Evolutionary conservation across 1,140 invertebrate genomes (phyloP).

Genomic region (Dinothrombium tinctorium): DNA sequence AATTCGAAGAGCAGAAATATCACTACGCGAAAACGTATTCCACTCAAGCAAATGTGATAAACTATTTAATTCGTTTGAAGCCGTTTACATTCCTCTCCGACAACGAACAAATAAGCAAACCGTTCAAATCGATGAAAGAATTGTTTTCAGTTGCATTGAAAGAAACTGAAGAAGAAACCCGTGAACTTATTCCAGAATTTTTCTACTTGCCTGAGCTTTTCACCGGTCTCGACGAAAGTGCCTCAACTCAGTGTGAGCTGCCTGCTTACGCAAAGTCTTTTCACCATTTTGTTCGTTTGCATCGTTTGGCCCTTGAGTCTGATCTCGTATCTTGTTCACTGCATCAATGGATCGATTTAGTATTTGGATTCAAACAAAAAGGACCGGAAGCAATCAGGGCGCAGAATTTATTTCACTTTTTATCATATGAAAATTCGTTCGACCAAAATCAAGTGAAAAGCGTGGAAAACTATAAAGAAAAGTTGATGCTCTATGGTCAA

Average conservation of each 20-base stretch:
- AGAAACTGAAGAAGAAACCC: constrained; percentile 10
- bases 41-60: constrained; percentile 93
- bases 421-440: constrained; percentile 94
- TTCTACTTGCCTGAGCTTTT: constrained; percentile 99
- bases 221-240: constrained; percentile 35
- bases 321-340: constrained; percentile 98
- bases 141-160: constrained; percentile 42
- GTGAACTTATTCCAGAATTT: constrained; percentile 94
- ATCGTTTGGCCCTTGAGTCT: constrained; percentile 93
- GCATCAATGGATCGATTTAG: constrained; percentile 98
- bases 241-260: constrained; percentile 46
- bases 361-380: constrained; percentile 98
- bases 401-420: constrained; percentile 96
- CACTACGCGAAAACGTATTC: constrained; percentile 98
- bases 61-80: constrained; percentile 87
- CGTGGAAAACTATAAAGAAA: constrained; percentile 71
- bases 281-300: constrained; percentile 90
- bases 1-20: too few relatives aligned
- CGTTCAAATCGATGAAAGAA: constrained; percentile 75
- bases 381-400: constrained; percentile 88
- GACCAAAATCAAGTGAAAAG: constrained; percentile 27
- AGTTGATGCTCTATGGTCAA: constrained; percentile 93
- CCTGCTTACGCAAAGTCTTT: constrained; percentile 89
- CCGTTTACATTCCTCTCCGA: constrained; percentile 94
- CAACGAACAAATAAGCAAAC: constrained; percentile 84